phyloP scores from a whole-genome alignment of 2,113 vertebrate genomes.

The Calyptomena viridis region DNA sequence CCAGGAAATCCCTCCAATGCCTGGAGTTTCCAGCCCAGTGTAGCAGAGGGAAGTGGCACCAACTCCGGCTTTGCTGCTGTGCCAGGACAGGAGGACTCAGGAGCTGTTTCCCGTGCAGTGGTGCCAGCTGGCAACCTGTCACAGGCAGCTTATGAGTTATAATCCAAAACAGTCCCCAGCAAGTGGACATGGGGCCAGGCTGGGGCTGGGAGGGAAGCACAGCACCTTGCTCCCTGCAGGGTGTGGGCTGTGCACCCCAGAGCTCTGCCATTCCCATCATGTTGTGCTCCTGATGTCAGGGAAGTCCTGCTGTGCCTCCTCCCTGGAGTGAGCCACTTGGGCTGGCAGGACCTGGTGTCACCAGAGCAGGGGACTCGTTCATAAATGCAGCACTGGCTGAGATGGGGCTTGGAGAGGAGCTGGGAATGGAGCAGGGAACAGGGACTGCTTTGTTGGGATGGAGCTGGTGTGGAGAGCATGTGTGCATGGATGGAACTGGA shows the following conservation, averaged over 20 bases:
- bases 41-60: neutral
- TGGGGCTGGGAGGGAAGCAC: neutral
- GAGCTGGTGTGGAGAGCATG: neutral
- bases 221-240: fast-evolving
- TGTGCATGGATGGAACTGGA: neutral
- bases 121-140: conserved; percentile 12
- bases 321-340: neutral
- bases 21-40: neutral
- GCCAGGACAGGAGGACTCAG: fast-evolving
- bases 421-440: neutral
- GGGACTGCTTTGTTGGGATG: neutral
- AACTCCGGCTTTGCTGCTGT: neutral
- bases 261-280: neutral
- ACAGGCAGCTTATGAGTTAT: neutral
- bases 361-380: conserved; percentile 12
- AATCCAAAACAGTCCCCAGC: neutral
- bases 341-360: neutral
- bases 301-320: neutral
- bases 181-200: neutral
- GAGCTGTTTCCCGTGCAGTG: neutral
- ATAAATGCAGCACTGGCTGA: neutral
- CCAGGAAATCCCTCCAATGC: neutral
- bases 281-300: neutral
- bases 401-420: neutral
- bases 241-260: neutral